Percentiles rank a stretch among this genome's conserved stretches.
Evolutionary conservation across 35 echinoderm and acorn worm genomes (phyloP).

Genomic region (Lytechinus variegatus): DNA sequence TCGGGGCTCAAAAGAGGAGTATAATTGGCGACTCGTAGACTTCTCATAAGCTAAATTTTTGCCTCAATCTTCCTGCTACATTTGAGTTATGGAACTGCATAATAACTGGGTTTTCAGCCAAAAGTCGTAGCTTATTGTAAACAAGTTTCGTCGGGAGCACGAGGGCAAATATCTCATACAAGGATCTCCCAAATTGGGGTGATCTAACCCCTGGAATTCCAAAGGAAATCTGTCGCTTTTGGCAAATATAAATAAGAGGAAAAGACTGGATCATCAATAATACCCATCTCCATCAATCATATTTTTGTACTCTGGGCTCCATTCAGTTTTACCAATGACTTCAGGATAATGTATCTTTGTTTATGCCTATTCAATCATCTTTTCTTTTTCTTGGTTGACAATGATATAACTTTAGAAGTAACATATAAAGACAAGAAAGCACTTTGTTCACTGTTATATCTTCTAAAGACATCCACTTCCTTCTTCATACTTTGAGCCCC

Average conservation of each 20-base stretch:
- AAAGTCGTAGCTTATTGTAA: background rate
- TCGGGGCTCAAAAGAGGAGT: background rate
- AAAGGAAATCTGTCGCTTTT: slow-evolving; percentile 44
- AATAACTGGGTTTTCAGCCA: background rate
- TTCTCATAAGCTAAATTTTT: background rate
- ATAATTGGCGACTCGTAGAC: background rate
- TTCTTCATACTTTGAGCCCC: no score
- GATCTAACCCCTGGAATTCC: slow-evolving; percentile 50
- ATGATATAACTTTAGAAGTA: background rate
- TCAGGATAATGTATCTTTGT: background rate
- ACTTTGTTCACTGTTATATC: no score
- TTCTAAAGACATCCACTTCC: no score
- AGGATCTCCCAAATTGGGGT: slow-evolving; percentile 46
- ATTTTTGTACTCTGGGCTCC: background rate
- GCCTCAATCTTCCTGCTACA: background rate
- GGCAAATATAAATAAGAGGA: slow-evolving; percentile 50
- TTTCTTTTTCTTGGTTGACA: background rate
- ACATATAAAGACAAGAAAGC: background rate
- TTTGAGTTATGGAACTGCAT: background rate
- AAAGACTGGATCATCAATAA: slow-evolving; percentile 34
- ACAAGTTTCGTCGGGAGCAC: background rate
- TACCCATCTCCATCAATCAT: slow-evolving; percentile 29
- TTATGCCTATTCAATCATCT: background rate
- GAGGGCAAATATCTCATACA: slow-evolving; percentile 15
- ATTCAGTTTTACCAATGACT: background rate